Percentiles rank a stretch among this genome's conserved stretches.
Evolutionary conservation across 2,888 invertebrate species (phyloP).

Genomic region (Acrobasis suavella): DNA sequence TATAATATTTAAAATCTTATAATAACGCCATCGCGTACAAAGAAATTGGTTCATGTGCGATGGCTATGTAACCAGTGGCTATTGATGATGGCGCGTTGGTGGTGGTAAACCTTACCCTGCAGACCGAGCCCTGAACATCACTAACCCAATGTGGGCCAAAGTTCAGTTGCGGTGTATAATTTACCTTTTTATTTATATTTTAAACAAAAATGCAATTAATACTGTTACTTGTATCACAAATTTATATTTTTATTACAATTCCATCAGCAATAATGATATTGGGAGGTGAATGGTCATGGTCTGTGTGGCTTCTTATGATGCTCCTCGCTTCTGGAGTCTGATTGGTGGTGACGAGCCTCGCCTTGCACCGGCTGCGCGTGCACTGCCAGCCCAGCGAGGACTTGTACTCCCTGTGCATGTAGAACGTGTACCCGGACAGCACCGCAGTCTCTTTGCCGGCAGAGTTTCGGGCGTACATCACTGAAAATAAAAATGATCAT

Average conservation of each 20-base stretch:
- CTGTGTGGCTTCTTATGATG: background rate
- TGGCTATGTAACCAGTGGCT: background rate
- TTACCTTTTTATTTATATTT: too few species aligned
- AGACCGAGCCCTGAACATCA: conserved; percentile 27
- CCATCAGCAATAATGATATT: background rate
- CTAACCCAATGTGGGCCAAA: conserved; percentile 14
- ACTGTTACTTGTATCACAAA: background rate
- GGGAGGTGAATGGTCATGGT: background rate
- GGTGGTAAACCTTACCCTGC: conserved; percentile 30
- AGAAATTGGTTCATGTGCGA: background rate
- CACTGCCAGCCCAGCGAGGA: background rate
- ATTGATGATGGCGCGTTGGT: background rate
- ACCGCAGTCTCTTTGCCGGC: too few species aligned
- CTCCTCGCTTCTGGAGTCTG: background rate
- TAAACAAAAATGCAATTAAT: background rate
- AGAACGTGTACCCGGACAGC: background rate
- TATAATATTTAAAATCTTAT: background rate
- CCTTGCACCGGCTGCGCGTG: background rate
- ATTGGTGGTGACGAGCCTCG: background rate
- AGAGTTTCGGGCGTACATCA: too few species aligned
- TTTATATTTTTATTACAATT: background rate
- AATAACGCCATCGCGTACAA: conserved; percentile 1
- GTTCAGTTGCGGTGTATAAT: background rate
- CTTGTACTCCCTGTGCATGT: background rate
- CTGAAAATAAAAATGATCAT: too few species aligned